phyloP scores from a whole-genome alignment of 2,113 vertebrate genomes.

The Podarcis raffonei region DNA sequence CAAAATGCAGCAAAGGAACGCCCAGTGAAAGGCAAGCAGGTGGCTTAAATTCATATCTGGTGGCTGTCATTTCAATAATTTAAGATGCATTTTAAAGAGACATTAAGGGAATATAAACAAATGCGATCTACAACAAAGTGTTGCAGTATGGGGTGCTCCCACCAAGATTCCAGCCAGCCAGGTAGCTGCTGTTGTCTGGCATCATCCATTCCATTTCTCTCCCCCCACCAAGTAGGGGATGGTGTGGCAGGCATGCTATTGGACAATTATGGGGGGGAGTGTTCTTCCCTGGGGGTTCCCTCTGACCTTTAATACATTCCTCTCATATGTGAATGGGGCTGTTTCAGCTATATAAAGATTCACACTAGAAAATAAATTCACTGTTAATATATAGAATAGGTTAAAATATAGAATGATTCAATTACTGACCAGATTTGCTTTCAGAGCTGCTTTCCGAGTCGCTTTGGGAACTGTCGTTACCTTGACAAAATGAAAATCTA shows the following conservation, averaged over 20 bases:
- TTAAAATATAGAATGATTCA: too few species aligned
- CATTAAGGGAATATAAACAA: not conserved
- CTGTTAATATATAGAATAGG: not conserved
- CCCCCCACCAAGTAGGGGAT: too few species aligned
- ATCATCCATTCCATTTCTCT: not conserved
- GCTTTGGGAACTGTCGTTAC: constrained; percentile 21
- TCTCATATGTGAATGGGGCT: not conserved
- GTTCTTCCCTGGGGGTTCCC: not conserved
- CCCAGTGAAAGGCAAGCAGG: not conserved
- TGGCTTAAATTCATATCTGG: not conserved
- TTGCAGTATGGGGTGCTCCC: not conserved
- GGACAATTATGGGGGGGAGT: not conserved
- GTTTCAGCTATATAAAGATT: not conserved
- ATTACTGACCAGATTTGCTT: constrained; percentile 45
- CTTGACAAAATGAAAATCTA: constrained; percentile 29
- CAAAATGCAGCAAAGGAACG: not conserved
- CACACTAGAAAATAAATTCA: not conserved
- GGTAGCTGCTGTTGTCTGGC: not conserved
- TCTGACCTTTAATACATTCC: not conserved
- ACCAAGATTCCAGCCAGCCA: not conserved
- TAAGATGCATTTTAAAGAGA: not conserved
- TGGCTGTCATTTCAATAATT: not conserved
- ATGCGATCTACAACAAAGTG: not conserved
- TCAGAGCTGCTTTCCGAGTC: constrained; percentile 43
- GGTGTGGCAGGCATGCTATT: not conserved